A percentile compares a stretch with the other conserved stretches of the same genome.
Conservation (phyloP, 2,888 invertebrate genomes). For the Melikaiella ostensackeni region DNA sequence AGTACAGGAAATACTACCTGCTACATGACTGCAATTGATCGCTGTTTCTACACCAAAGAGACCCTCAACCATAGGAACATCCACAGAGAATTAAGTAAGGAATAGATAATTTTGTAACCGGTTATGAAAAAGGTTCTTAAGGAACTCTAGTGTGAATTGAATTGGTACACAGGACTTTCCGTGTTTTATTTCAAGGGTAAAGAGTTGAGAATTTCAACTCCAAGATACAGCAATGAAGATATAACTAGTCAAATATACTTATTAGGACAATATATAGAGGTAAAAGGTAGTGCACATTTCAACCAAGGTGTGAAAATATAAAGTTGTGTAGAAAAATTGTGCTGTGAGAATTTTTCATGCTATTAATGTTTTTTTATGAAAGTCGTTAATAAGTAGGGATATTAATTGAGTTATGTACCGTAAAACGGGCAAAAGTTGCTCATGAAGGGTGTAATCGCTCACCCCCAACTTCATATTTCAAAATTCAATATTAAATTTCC, state of each 20-base stretch:
- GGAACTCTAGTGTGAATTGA: neutral
- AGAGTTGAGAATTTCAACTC: neutral
- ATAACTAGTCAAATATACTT: neutral
- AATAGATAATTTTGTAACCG: conserved; percentile 22
- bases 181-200: neutral
- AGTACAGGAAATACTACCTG: conserved; percentile 41
- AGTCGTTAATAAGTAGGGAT: too few relatives aligned
- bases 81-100: conserved; percentile 21
- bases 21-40: conserved; percentile 11
- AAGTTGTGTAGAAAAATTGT: neutral
- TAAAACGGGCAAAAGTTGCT: too few relatives aligned
- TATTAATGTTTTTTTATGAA: too few relatives aligned
- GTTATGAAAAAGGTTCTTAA: neutral
- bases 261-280: neutral
- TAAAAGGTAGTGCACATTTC: neutral
- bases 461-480: too few relatives aligned
- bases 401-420: neutral
- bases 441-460: too few relatives aligned
- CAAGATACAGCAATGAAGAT: neutral
- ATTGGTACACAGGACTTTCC: neutral
- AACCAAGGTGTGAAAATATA: neutral
- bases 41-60: conserved; percentile 40
- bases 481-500: too few relatives aligned
- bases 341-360: neutral
- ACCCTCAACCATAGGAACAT: conserved; percentile 42